These are phyloP conservation scores for Ceratina japonica DNA, from an alignment of 1,140 invertebrate genomes.

Conservation along the genomic window DNA sequence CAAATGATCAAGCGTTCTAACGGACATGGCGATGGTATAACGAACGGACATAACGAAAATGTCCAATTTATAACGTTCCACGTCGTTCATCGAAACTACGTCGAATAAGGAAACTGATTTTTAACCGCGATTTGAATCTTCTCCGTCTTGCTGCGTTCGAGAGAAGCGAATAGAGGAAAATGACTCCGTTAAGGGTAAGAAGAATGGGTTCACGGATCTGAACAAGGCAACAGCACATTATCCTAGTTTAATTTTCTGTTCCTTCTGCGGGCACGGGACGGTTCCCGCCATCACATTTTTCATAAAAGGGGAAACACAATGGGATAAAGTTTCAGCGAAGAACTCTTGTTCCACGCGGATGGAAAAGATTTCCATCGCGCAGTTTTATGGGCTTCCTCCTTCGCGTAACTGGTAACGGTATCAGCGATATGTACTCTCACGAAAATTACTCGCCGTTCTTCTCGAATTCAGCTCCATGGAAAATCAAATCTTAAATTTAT, in stretches of 20 bases:
- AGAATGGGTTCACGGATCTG: slow-evolving; percentile 2
- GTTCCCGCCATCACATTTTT: slow-evolving; percentile 2
- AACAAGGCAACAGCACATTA: slow-evolving; percentile 21
- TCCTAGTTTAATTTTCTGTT: slow-evolving; percentile 26
- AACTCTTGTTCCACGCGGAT: slow-evolving; percentile 15
- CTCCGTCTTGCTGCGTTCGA: not conserved
- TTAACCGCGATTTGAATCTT: slow-evolving; percentile 1
- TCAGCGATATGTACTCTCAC: slow-evolving; percentile 7
- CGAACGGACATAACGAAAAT: no score
- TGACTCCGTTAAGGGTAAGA: not conserved
- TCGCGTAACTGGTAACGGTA: slow-evolving; percentile 9
- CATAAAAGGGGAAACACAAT: not conserved
- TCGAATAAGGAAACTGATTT: slow-evolving; percentile 7
- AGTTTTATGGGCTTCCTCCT: slow-evolving; percentile 6
- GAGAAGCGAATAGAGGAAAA: not conserved
- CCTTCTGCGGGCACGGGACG: not conserved
- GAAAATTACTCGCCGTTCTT: slow-evolving; percentile 11
- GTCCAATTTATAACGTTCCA: not conserved
- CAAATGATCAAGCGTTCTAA: not conserved
- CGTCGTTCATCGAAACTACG: not conserved
- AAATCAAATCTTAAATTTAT: slow-evolving; percentile 27
- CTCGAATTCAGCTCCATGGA: not conserved
- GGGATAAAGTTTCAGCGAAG: slow-evolving; percentile 16
- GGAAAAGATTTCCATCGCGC: not conserved
- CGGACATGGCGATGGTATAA: not conserved